Evolutionary conservation across 2,888 invertebrate genomes (phyloP).

Genomic region (Sylvicola cinctus): DNA sequence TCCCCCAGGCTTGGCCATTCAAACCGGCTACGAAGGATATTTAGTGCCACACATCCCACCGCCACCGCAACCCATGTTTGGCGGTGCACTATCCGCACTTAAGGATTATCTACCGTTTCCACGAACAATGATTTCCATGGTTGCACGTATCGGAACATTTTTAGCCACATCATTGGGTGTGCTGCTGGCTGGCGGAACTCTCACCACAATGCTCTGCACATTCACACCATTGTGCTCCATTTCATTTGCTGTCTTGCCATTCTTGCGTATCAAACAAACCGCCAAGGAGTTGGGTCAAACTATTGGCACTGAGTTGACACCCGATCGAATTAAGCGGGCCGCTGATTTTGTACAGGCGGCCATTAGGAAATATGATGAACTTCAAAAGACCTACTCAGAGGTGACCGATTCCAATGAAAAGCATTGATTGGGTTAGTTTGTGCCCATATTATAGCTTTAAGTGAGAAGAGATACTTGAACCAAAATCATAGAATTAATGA

Average conservation of each 20-base stretch:
- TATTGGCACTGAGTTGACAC: conserved; percentile 26
- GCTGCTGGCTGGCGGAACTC: conserved; percentile 29
- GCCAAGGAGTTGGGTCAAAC: conserved; percentile 14
- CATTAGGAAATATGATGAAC: conserved; percentile 29
- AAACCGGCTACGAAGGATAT: conserved; percentile 26
- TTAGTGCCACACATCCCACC: conserved; percentile 17
- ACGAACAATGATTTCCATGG: conserved; percentile 16
- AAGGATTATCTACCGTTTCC: conserved; percentile 13
- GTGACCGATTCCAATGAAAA: not conserved
- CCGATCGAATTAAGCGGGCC: conserved; percentile 31
- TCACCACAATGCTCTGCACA: conserved; percentile 32
- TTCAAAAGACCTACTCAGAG: conserved; percentile 13
- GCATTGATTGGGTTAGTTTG: too few relatives aligned
- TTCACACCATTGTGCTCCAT: conserved; percentile 35
- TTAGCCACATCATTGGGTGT: conserved; percentile 15
- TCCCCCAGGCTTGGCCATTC: conserved; percentile 17
- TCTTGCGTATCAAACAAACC: conserved; percentile 9
- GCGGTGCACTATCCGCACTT: conserved; percentile 9
- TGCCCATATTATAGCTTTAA: too few relatives aligned
- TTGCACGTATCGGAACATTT: conserved; percentile 26
- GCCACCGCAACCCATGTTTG: conserved; percentile 6
- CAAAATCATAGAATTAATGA: too few relatives aligned
- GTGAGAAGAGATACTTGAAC: too few relatives aligned
- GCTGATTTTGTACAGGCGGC: conserved; percentile 31
- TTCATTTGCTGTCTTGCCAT: conserved; percentile 18